Percentiles rank a stretch among this genome's conserved stretches.
phyloP scores from a whole-genome alignment of 2,113 vertebrate species.

The Pomatorhinus ruficollis region DNA sequence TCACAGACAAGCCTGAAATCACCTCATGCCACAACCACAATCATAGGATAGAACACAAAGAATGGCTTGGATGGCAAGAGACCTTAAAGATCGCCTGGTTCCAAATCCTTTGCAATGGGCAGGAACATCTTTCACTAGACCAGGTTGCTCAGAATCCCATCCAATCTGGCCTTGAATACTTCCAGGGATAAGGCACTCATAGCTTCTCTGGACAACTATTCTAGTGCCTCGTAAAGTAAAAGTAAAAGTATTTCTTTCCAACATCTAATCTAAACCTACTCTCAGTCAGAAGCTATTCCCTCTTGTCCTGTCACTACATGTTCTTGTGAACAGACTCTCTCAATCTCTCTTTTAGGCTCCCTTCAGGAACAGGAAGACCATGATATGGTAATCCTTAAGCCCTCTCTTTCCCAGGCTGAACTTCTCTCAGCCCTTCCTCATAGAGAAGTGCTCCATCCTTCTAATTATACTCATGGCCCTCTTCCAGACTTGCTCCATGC shows the following conservation, averaged over 20 bases:
- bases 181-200: neutral
- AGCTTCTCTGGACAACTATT: neutral
- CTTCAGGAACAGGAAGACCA: neutral
- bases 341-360: neutral
- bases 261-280: neutral
- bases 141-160: neutral
- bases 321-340: neutral
- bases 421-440: neutral
- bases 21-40: fast-evolving
- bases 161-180: neutral
- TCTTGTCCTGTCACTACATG: neutral
- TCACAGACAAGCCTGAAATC: neutral
- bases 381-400: neutral
- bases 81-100: neutral
- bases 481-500: neutral
- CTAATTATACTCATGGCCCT: neutral
- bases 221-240: neutral
- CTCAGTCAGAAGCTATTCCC: neutral
- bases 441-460: neutral
- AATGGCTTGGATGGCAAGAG: neutral
- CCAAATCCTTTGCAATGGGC: neutral
- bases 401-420: neutral
- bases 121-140: neutral
- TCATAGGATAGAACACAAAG: neutral
- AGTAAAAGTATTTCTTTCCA: neutral